These are phyloP conservation scores for Rhyacophila evoluta DNA, from an alignment of 2,888 invertebrate genomes.

Conservation along the genomic window DNA sequence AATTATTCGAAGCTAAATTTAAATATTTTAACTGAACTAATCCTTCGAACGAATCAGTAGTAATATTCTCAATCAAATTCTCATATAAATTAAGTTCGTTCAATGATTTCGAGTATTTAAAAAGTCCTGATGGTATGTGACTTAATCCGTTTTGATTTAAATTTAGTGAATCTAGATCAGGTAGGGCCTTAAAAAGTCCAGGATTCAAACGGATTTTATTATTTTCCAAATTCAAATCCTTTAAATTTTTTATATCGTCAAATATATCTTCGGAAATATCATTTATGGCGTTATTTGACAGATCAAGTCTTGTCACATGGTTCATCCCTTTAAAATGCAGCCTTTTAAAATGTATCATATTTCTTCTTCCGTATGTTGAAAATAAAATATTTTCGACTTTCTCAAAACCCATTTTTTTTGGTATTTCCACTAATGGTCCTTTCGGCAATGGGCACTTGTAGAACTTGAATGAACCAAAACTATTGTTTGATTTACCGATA, in stretches of 20 bases:
- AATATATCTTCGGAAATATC: constrained; percentile 75
- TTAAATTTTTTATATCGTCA: constrained; percentile 71
- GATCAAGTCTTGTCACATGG: constrained; percentile 67
- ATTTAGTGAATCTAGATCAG: constrained; percentile 73
- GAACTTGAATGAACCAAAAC: constrained; percentile 65
- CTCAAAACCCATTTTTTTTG: constrained; percentile 65
- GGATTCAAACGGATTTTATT: constrained; percentile 72
- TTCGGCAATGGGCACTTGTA: constrained; percentile 70
- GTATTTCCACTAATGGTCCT: constrained; percentile 66
- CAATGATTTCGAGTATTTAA: constrained; percentile 73
- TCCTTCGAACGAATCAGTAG: constrained; percentile 74
- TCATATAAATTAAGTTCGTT: constrained; percentile 76
- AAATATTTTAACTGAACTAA: constrained; percentile 74
- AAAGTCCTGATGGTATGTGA: constrained; percentile 72
- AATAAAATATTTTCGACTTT: constrained; percentile 66
- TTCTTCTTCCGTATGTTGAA: constrained; percentile 66
- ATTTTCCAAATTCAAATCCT: constrained; percentile 73
- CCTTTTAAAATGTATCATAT: constrained; percentile 70
- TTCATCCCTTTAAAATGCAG: constrained; percentile 72
- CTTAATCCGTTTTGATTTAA: constrained; percentile 76
- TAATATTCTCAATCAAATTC: constrained; percentile 75
- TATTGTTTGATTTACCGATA: constrained; percentile 5
- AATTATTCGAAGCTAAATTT: constrained; percentile 77
- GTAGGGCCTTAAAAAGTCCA: constrained; percentile 70
- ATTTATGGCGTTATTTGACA: constrained; percentile 74